These are phyloP conservation scores for Epiblema foenella DNA, from an alignment of 2,888 invertebrate species.

Conservation along the genomic window DNA sequence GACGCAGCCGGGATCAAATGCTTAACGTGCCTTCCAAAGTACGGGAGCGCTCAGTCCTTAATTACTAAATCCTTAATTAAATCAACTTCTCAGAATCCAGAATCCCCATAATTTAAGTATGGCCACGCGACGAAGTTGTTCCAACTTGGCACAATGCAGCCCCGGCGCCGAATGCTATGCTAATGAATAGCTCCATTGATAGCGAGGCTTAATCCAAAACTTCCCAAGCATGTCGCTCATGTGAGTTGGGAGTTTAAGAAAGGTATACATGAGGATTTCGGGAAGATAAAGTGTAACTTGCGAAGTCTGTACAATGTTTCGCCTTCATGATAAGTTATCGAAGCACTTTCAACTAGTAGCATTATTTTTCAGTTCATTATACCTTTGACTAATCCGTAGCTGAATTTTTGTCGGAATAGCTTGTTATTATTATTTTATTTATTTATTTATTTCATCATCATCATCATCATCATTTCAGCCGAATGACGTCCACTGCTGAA, in stretches of 20 bases:
- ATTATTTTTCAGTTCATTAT: neutral
- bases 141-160: slow-evolving; percentile 39
- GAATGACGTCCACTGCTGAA: no score
- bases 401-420: no score
- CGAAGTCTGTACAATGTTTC: neutral
- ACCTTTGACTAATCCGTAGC: no score
- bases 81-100: neutral
- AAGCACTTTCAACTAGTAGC: neutral
- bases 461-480: no score
- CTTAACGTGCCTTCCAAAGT: no score
- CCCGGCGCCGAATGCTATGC: slow-evolving; percentile 28
- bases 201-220: slow-evolving; percentile 25
- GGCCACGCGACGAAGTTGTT: slow-evolving; percentile 28
- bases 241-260: slow-evolving; percentile 15
- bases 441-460: no score
- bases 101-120: slow-evolving; percentile 33
- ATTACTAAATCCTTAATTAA: neutral
- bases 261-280: slow-evolving; percentile 19
- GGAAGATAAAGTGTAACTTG: slow-evolving; percentile 15
- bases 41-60: no score
- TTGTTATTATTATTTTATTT: no score
- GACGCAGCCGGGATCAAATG: no score
- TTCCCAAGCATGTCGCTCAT: slow-evolving; percentile 14
- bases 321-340: neutral
- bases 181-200: slow-evolving; percentile 37